Evolutionary conservation across 64 coral and sea anemone species (phyloP), one percentile per base, ranked within the genome.

Genomic region (Actinia tenebrosa): DNA sequence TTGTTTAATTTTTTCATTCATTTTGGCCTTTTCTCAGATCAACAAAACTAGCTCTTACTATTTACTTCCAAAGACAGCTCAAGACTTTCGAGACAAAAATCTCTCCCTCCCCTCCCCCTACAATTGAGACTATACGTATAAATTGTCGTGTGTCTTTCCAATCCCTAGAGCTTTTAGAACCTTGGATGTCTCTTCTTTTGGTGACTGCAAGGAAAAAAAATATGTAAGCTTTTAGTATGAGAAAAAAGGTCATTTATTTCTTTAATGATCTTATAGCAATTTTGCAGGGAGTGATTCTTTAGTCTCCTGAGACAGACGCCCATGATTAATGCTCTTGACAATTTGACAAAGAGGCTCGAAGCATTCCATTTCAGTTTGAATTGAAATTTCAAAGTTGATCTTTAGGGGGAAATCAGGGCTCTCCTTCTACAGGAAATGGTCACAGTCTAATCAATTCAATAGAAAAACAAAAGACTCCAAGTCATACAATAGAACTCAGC

Each of bases 61-160:
- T 55, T 55, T 55, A 11, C 61, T 14, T 64, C 61, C 4, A 4
- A 0, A 64, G 19, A 64, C 16, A n/a, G n/a, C 19, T 64, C 0
- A 64, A 0, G 53, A 64, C 19, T 17, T 14, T 64, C 3, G 2
- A 17, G 19, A 7, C 22, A 23, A 23, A 17, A 23, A 66, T 66
- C 63, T 22, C 22, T 23, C 63, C 22, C 3, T 19, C 18, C 63
- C 63, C 17, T 19, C 63, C 22, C 18, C 63, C 22, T 3, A 4
- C 2, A 0, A 22, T 66, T 66, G 63, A 18, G 1, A 20, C 71
- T 83, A 95, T 80, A 89, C 87, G 37, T 95, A 95, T 84, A 95
- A 91, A 56, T 87, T 92, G 45, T 50, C 88, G 16, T 95, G 85
- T 82, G 85, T 80, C 81, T 92, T 95, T 46, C 94, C 90, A 55